phyloP scores from a whole-genome alignment of 1,140 invertebrate species.

The Tenebrio molitor region DNA sequence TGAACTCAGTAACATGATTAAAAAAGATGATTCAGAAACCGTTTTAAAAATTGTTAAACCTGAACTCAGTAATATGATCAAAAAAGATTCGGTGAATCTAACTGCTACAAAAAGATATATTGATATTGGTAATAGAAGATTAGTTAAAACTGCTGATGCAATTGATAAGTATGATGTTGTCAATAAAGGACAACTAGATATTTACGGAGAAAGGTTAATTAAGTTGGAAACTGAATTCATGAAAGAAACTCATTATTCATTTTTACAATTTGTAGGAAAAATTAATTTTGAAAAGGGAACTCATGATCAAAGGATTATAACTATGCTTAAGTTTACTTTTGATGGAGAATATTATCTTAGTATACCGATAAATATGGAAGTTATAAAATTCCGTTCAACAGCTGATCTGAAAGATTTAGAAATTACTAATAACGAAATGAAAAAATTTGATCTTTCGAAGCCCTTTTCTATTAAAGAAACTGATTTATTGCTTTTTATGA shows the following conservation, averaged over 20 bases:
- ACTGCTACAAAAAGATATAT: too few species aligned
- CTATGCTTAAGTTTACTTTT: constrained; percentile 20
- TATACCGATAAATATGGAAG: constrained; percentile 33
- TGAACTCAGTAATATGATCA: too few species aligned
- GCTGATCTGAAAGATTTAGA: constrained; percentile 42
- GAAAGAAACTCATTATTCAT: constrained; percentile 41
- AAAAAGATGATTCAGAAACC: too few species aligned
- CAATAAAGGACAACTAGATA: too few species aligned
- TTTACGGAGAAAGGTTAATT: constrained; percentile 40
- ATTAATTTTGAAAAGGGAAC: constrained; percentile 33
- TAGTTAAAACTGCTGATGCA: too few species aligned
- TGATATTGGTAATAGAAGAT: too few species aligned
- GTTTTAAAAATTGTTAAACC: constrained; percentile 19
- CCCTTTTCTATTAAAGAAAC: constrained; percentile 37
- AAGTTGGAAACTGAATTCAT: constrained; percentile 43
- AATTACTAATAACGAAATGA: constrained; percentile 38
- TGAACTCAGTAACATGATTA: too few species aligned
- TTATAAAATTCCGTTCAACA: constrained; percentile 44
- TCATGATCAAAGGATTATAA: constrained; percentile 24
- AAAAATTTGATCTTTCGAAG: constrained; percentile 35
- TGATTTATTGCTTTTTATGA: constrained; percentile 31
- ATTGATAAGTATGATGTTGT: too few species aligned
- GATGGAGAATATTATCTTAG: constrained; percentile 19
- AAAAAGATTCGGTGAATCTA: neutral
- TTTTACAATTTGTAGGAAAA: constrained; percentile 47